Evolutionary conservation across 64 coral and sea anemone genomes (phyloP).

Genomic region (Actinia equina): DNA sequence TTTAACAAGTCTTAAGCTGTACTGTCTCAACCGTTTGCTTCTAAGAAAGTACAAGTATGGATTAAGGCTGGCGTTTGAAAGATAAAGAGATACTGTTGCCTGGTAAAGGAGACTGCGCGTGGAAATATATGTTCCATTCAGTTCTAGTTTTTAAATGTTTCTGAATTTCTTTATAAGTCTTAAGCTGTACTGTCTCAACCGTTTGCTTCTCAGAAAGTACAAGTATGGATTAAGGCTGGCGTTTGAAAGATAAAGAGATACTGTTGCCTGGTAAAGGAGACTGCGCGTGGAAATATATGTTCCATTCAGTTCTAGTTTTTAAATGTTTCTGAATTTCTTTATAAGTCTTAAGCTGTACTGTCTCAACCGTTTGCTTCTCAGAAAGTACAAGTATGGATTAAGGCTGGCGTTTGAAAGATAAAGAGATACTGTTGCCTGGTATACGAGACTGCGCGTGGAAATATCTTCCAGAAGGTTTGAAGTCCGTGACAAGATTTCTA

Average conservation of each 20-base stretch:
- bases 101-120: too few species aligned
- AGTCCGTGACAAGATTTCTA: not conserved
- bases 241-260: slow-evolving; percentile 5
- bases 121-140: not conserved
- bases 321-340: not conserved
- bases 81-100: too few species aligned
- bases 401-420: slow-evolving; percentile 5
- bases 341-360: not conserved
- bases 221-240: not conserved
- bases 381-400: not conserved
- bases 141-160: not conserved
- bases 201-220: not conserved
- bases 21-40: not conserved
- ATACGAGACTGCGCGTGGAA: not conserved
- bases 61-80: too few species aligned
- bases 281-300: not conserved
- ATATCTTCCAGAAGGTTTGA: not conserved
- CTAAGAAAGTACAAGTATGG: not conserved
- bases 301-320: not conserved
- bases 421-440: not conserved
- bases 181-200: not conserved
- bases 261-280: not conserved
- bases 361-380: not conserved
- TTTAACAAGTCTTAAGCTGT: not conserved
- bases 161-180: not conserved